Percentiles rank a stretch among this genome's conserved stretches.
Conservation (phyloP, 2,888 invertebrate species). For the Mythimna pallens region DNA sequence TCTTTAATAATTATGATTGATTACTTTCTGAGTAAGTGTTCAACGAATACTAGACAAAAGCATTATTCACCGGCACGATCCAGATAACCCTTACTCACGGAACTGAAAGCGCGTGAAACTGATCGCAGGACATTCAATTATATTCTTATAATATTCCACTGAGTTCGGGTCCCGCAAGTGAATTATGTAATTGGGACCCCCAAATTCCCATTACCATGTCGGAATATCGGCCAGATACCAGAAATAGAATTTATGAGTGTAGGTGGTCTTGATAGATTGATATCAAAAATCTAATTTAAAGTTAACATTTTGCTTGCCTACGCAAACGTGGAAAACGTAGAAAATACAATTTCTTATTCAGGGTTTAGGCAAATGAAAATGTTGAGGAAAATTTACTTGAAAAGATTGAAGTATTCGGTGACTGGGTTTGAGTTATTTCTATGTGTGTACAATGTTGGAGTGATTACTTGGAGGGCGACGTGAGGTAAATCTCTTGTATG, state of each 20-base stretch:
- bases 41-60: slow-evolving; percentile 32
- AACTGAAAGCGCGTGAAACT: slow-evolving; percentile 62
- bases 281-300: slow-evolving; percentile 43
- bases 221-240: slow-evolving; percentile 64
- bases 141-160: slow-evolving; percentile 73
- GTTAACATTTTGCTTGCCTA: slow-evolving; percentile 30
- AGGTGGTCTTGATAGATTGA: slow-evolving; percentile 26
- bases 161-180: slow-evolving; percentile 68
- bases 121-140: slow-evolving; percentile 71
- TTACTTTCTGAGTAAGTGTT: slow-evolving; percentile 20
- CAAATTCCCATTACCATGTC: slow-evolving; percentile 67
- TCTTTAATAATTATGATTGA: slow-evolving; percentile 38
- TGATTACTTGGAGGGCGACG: slow-evolving; percentile 56
- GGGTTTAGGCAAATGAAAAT: slow-evolving; percentile 20
- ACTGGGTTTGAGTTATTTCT: slow-evolving; percentile 40
- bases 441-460: slow-evolving; percentile 45
- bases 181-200: slow-evolving; percentile 67
- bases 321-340: slow-evolving; percentile 21
- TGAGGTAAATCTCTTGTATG: slow-evolving; percentile 37
- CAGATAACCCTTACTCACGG: slow-evolving; percentile 37
- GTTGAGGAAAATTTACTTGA: slow-evolving; percentile 23
- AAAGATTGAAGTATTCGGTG: slow-evolving; percentile 38
- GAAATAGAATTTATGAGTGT: slow-evolving; percentile 59
- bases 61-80: slow-evolving; percentile 48
- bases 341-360: slow-evolving; percentile 29